Conservation (phyloP, 2,113 vertebrate species). For the Heptranchias perlo region DNA sequence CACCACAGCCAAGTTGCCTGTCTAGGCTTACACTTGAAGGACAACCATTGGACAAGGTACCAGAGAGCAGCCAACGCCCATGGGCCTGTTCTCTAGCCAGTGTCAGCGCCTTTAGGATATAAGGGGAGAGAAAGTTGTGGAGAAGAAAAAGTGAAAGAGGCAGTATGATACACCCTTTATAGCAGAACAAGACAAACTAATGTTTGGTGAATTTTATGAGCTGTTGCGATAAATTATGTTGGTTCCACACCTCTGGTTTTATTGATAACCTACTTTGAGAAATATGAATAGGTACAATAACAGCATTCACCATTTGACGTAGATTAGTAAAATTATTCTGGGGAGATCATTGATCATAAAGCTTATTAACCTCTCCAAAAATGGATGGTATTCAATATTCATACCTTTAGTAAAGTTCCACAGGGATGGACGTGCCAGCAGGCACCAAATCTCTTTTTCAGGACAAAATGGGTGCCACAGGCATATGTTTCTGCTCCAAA, state of each 20-base stretch:
- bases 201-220: background rate
- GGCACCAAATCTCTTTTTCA: background rate
- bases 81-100: background rate
- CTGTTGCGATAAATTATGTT: background rate
- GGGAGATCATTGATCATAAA: background rate
- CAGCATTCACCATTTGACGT: background rate
- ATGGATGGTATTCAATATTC: background rate
- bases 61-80: background rate
- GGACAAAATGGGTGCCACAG: background rate
- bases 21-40: background rate
- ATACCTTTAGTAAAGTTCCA: background rate
- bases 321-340: background rate
- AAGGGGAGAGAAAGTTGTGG: background rate
- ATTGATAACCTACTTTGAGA: background rate
- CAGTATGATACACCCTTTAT: background rate
- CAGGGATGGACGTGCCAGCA: background rate
- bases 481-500: background rate
- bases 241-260: background rate
- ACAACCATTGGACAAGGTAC: background rate
- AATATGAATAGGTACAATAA: background rate
- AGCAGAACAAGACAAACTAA: background rate
- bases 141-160: background rate
- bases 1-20: background rate
- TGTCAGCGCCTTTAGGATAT: background rate
- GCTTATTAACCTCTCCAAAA: background rate